Conservation (phyloP, 2,888 invertebrate genomes). For the Plebejus anna region DNA sequence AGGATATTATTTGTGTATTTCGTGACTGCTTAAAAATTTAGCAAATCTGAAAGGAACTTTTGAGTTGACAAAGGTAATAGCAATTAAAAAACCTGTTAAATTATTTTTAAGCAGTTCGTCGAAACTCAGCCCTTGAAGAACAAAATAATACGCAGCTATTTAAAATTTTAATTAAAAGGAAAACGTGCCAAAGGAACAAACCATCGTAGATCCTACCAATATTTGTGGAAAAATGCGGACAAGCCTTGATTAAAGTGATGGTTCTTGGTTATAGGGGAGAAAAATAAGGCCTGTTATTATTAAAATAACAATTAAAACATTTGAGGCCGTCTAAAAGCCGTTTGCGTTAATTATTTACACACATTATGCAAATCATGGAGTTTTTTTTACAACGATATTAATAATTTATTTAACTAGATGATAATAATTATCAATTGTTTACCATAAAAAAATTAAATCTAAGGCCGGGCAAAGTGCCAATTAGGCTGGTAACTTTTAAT, state of each 20-base stretch:
- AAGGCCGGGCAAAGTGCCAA: no score
- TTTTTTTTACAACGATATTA: no score
- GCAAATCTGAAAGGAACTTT: background rate
- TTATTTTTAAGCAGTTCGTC: background rate
- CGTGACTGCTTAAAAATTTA: background rate
- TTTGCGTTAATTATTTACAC: background rate
- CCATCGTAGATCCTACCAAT: background rate
- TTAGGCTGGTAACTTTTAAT: background rate
- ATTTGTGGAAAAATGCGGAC: background rate
- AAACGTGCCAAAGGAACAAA: background rate
- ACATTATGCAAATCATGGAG: background rate
- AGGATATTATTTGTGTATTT: background rate
- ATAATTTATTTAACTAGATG: no score
- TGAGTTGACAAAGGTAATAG: background rate
- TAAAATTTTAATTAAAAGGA: background rate
- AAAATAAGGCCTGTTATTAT: background rate
- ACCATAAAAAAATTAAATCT: background rate
- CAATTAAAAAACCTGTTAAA: conserved; percentile 21
- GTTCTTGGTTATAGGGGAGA: background rate
- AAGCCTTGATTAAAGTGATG: background rate
- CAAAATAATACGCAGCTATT: background rate
- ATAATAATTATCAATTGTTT: no score
- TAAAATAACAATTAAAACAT: background rate
- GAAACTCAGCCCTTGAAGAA: background rate
- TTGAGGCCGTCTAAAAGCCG: background rate